Conservation (phyloP, 2,797 vertebrate species). For the Scyliorhinus canicula region DNA sequence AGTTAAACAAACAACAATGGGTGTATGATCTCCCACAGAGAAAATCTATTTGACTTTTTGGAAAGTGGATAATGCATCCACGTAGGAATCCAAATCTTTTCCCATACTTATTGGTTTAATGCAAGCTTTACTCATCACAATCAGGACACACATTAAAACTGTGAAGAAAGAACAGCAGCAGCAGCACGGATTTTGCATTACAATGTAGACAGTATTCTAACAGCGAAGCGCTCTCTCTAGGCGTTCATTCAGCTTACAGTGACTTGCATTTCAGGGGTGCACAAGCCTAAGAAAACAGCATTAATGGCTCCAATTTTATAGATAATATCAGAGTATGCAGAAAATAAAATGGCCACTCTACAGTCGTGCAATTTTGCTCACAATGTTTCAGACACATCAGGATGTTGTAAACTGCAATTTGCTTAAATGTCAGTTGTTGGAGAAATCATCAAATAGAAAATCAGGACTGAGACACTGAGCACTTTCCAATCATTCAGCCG, state of each 20-base stretch:
- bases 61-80: background rate
- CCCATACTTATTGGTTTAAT: background rate
- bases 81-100: background rate
- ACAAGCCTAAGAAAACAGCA: background rate
- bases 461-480: background rate
- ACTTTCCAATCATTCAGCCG: background rate
- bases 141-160: background rate
- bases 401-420: background rate
- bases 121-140: background rate
- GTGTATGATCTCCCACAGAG: background rate
- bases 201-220: background rate
- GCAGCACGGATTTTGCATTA: background rate
- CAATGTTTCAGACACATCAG: background rate
- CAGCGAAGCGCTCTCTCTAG: background rate
- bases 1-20: background rate
- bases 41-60: slow-evolving; percentile 18
- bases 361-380: background rate
- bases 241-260: background rate
- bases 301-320: background rate
- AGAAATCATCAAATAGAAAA: background rate
- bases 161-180: background rate
- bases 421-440: slow-evolving; percentile 2
- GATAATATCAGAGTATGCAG: background rate
- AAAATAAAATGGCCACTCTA: background rate
- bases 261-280: background rate